Evolutionary conservation across 2,797 vertebrate genomes (phyloP), one percentile per base, ranked within the genome.

Genomic region (Prionace glauca): DNA sequence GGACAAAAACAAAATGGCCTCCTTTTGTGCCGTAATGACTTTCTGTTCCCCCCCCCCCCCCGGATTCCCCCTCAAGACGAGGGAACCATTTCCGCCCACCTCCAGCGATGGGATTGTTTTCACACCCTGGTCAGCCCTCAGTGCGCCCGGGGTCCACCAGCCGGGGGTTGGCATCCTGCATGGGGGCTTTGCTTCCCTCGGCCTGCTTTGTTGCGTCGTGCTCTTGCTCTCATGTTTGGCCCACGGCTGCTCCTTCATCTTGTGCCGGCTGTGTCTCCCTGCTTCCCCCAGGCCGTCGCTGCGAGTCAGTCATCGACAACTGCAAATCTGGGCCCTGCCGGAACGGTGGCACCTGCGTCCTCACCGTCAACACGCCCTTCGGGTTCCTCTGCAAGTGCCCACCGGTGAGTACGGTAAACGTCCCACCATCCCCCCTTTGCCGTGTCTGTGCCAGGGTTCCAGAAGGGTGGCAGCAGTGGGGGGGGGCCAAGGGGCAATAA

Each of bases 311-410:
- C 92, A 65, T 96, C 22, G 32, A 96, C 69, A 45, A 5, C 72
- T 96, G 95, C 32, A 4, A 22, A 32, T 26, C 71, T 14, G 67
- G 32, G 36, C 95, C 95, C 14, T 96, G 95, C 91, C 29, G 11
- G 24, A 96, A 96, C 22, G 62, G 95, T 8, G 95, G 95, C 14
- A 95, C 71, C 94, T 96, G 95, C 65, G 60, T 96, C 96, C 95
- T 97, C 96, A 93, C 95, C 2, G 50, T 92, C 20, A 96, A 96
- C 77, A 95, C 96, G 3, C 72, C 96, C 71, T 96, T 95, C 20
- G 97, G 96, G 45, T 97, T 97, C 95, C 96, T 45, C 95, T 97
- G 97, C 96, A 96, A 81, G 90, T 97, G 97, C 88, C 96, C 96
- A 69, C 95, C 95, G 96, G 97, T 97, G 96, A 96, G 96, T 95